Evolutionary conservation across 2,797 vertebrate species (phyloP).

Genomic region (Gastrophryne carolinensis): DNA sequence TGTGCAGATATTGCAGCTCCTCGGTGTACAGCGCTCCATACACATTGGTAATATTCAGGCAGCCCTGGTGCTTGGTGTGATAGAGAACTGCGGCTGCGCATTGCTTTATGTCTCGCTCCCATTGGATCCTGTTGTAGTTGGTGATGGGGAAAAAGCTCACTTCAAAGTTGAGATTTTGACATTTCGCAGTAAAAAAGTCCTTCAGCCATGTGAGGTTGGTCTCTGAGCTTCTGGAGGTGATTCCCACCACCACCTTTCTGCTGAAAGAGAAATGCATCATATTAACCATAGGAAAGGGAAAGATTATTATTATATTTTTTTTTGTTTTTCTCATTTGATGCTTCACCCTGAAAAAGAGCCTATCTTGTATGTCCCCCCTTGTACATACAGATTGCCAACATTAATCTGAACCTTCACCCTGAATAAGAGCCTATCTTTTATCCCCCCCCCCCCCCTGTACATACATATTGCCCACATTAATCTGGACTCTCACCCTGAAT

Average conservation of each 20-base stretch:
- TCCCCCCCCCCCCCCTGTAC: too few species aligned
- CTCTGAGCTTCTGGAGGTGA: not conserved
- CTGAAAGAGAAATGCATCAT: slow-evolving; percentile 6
- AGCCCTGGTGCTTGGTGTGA: slow-evolving; percentile 4
- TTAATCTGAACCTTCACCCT: too few species aligned
- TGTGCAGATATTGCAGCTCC: not conserved
- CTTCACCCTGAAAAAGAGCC: too few species aligned
- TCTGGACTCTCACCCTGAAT: too few species aligned
- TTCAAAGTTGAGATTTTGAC: not conserved
- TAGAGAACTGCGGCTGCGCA: slow-evolving; percentile 8
- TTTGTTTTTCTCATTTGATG: too few species aligned
- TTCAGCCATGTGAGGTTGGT: not conserved
- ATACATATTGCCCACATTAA: too few species aligned
- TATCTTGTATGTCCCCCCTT: too few species aligned
- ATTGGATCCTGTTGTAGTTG: not conserved
- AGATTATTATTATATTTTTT: too few species aligned
- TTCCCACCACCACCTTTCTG: not conserved
- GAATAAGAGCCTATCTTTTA: too few species aligned
- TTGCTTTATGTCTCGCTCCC: not conserved
- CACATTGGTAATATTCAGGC: not conserved
- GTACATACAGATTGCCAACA: too few species aligned
- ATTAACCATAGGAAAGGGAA: too few species aligned
- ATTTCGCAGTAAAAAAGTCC: not conserved
- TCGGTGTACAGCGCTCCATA: not conserved
- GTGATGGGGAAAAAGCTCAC: slow-evolving; percentile 19